Percentiles rank a stretch among this genome's conserved stretches.
These are phyloP conservation scores for Triplophysa dalaica DNA, from an alignment of 2,113 vertebrate species.

Conservation along the genomic window DNA sequence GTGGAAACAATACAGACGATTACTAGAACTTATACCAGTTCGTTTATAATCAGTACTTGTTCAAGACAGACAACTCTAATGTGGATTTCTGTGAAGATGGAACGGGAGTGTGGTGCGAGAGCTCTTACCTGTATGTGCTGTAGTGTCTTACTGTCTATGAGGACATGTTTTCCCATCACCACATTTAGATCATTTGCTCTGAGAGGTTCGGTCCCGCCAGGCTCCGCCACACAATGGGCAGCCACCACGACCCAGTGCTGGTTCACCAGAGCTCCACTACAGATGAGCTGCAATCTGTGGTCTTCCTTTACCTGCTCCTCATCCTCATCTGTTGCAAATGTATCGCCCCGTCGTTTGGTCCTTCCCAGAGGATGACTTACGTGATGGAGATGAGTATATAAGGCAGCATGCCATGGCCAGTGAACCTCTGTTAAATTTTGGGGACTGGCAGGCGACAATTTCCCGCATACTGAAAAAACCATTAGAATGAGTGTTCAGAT, in stretches of 20 bases:
- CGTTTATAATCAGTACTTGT: background rate
- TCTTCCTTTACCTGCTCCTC: slow-evolving; percentile 58
- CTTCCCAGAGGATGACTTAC: slow-evolving; percentile 60
- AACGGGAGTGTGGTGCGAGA: slow-evolving; percentile 8
- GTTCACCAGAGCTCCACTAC: slow-evolving; percentile 85
- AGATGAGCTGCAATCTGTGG: slow-evolving; percentile 80
- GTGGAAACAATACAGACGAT: slow-evolving; percentile 22
- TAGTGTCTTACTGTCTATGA: slow-evolving; percentile 76
- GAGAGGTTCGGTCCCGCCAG: slow-evolving; percentile 73
- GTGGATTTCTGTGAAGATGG: background rate
- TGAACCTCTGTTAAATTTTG: slow-evolving; percentile 69
- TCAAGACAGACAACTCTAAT: background rate
- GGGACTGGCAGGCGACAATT: slow-evolving; percentile 71
- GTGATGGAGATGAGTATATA: slow-evolving; percentile 77
- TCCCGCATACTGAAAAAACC: slow-evolving; percentile 80
- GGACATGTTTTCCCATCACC: slow-evolving; percentile 77
- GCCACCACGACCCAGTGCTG: slow-evolving; percentile 84
- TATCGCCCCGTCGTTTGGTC: slow-evolving; percentile 70
- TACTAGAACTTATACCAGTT: background rate
- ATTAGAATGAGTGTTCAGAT: background rate
- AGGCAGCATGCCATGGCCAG: slow-evolving; percentile 90
- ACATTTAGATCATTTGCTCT: slow-evolving; percentile 82
- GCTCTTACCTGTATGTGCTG: slow-evolving; percentile 79
- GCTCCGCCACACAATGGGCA: slow-evolving; percentile 84
- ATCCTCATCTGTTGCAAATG: slow-evolving; percentile 50